These are phyloP conservation scores for Melanotaenia nigrans DNA, from an alignment of 2,797 vertebrate genomes.

Conservation along the genomic window DNA sequence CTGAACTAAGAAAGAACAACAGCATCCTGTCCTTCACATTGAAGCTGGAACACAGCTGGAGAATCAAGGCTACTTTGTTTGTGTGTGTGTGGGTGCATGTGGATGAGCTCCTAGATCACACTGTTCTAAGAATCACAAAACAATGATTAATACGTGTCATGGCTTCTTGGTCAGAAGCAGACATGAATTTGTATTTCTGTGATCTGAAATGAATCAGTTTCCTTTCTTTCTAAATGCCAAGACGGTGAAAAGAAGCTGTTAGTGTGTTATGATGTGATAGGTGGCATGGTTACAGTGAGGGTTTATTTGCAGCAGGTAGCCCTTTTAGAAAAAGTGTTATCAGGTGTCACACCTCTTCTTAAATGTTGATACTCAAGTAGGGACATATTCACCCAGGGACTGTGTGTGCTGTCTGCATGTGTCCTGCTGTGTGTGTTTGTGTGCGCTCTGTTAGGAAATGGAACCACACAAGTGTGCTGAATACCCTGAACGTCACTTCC, in stretches of 20 bases:
- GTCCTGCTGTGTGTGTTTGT: slow-evolving; percentile 10
- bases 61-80: neutral
- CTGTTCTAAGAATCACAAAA: slow-evolving; percentile 13
- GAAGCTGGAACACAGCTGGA: slow-evolving; percentile 47
- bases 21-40: slow-evolving; percentile 21
- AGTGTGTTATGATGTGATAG: slow-evolving; percentile 27
- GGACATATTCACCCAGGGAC: slow-evolving; percentile 10
- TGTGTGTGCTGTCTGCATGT: slow-evolving; percentile 20
- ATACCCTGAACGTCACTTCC: slow-evolving; percentile 42
- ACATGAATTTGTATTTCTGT: neutral
- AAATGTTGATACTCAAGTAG: slow-evolving; percentile 29
- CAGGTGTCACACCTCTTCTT: slow-evolving; percentile 12
- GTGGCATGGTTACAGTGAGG: slow-evolving; percentile 18
- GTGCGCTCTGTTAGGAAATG: slow-evolving; percentile 15
- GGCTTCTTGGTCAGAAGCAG: slow-evolving; percentile 10
- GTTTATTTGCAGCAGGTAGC: slow-evolving; percentile 22
- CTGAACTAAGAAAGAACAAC: slow-evolving; percentile 9
- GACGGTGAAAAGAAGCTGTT: slow-evolving; percentile 5
- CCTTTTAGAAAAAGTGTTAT: slow-evolving; percentile 9
- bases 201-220: neutral
- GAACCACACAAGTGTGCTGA: slow-evolving; percentile 19
- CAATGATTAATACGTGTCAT: slow-evolving; percentile 27
- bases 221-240: neutral
- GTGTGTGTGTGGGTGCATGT: neutral
- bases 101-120: slow-evolving; percentile 36